Evolutionary conservation across 2,113 vertebrate genomes (phyloP).

Genomic region (Daphoenositta chrysoptera): DNA sequence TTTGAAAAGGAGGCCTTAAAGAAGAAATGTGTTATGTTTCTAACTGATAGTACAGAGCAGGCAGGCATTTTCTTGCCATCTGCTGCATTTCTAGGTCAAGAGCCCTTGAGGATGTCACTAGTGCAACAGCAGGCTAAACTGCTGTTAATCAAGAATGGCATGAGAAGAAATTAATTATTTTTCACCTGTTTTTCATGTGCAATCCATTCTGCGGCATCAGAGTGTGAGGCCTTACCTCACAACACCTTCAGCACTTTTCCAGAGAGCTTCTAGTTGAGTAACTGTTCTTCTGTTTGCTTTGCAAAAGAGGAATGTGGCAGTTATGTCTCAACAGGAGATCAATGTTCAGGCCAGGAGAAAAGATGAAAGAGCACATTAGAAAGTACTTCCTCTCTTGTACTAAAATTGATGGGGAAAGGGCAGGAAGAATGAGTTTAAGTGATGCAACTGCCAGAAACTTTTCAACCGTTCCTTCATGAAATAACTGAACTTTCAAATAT

Average conservation of each 20-base stretch:
- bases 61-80: conserved; percentile 4
- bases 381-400: neutral
- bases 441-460: neutral
- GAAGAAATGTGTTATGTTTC: neutral
- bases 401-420: neutral
- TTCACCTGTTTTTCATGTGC: neutral
- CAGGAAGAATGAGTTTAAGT: neutral
- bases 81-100: conserved; percentile 30
- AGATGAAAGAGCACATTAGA: neutral
- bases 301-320: neutral
- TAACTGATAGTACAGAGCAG: neutral
- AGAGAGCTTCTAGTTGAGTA: neutral
- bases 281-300: neutral
- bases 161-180: neutral
- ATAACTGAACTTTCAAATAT: neutral
- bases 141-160: neutral
- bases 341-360: neutral
- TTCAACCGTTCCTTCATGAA: neutral
- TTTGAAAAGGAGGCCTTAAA: neutral
- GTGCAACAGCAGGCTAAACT: neutral
- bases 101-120: conserved; percentile 16
- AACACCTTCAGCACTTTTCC: neutral
- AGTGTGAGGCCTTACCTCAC: neutral
- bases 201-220: neutral
- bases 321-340: neutral